Percentiles rank a stretch among this genome's conserved stretches.
Conservation (phyloP, 2,797 vertebrate species). For the Macrochelys suwanniensis region DNA sequence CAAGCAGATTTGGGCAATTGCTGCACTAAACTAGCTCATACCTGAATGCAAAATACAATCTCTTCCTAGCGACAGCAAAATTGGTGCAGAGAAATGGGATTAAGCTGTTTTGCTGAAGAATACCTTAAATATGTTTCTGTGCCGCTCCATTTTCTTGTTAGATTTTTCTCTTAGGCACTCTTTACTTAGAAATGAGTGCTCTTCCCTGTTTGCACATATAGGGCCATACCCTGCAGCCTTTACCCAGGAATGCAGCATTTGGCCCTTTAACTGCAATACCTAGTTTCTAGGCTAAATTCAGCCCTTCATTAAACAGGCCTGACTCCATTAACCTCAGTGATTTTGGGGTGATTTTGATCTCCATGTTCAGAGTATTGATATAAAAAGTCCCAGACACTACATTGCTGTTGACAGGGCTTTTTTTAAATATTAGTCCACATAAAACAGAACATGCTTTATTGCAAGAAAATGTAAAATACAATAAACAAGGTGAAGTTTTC, state of each 20-base stretch:
- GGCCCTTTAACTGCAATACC: neutral
- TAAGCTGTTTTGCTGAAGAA: conserved; percentile 38
- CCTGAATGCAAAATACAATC: conserved; percentile 38
- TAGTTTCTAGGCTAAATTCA: neutral
- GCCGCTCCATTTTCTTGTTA: conserved; percentile 45
- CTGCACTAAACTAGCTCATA: conserved; percentile 34
- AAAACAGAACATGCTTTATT: neutral
- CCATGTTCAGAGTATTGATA: neutral
- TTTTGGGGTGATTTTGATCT: neutral
- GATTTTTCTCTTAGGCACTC: neutral
- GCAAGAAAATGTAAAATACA: neutral
- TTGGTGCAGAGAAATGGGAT: conserved; percentile 57
- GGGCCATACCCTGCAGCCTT: neutral
- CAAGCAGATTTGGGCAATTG: neutral
- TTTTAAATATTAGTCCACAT: neutral
- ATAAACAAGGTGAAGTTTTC: neutral
- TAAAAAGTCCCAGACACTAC: neutral
- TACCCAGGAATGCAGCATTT: neutral
- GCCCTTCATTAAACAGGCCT: neutral
- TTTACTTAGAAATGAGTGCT: conserved; percentile 11
- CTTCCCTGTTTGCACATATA: conserved; percentile 64
- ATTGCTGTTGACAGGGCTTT: neutral
- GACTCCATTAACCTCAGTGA: neutral
- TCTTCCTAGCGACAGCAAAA: conserved; percentile 45
- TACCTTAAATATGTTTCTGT: conserved; percentile 51